Conservation (phyloP, 2,113 vertebrate genomes). For the Pardalotus punctatus region DNA sequence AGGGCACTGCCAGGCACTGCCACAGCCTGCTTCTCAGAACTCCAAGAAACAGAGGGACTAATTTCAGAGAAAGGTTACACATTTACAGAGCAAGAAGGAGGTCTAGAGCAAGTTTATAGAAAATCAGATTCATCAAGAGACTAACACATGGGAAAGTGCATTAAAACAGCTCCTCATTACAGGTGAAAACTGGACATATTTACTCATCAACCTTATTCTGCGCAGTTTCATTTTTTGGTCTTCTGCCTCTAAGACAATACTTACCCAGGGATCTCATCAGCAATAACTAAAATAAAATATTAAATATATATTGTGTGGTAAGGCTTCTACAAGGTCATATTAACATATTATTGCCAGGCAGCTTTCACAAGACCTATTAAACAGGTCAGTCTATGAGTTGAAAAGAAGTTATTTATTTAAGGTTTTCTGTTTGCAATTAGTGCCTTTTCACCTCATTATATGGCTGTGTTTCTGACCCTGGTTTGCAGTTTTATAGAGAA, state of each 20-base stretch:
- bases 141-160: not conserved
- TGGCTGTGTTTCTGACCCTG: not conserved
- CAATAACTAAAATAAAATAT: not conserved
- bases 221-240: not conserved
- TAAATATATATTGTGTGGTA: not conserved
- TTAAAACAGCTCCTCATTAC: not conserved
- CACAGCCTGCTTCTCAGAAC: not conserved
- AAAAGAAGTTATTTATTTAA: constrained; percentile 4
- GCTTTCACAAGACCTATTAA: not conserved
- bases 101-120: not conserved
- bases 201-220: not conserved
- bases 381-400: not conserved
- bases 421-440: not conserved
- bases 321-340: not conserved
- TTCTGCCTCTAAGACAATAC: not conserved
- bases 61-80: not conserved
- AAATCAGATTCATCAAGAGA: not conserved
- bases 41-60: not conserved
- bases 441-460: not conserved
- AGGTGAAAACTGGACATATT: not conserved
- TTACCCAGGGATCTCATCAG: not conserved
- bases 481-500: not conserved
- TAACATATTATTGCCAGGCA: not conserved
- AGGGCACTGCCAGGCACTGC: not conserved
- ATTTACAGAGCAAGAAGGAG: not conserved